A percentile compares a stretch with the other conserved stretches of the same genome.
These are phyloP conservation scores for Chrysolina americana DNA, from an alignment of 2,888 invertebrate species.

Conservation along the genomic window DNA sequence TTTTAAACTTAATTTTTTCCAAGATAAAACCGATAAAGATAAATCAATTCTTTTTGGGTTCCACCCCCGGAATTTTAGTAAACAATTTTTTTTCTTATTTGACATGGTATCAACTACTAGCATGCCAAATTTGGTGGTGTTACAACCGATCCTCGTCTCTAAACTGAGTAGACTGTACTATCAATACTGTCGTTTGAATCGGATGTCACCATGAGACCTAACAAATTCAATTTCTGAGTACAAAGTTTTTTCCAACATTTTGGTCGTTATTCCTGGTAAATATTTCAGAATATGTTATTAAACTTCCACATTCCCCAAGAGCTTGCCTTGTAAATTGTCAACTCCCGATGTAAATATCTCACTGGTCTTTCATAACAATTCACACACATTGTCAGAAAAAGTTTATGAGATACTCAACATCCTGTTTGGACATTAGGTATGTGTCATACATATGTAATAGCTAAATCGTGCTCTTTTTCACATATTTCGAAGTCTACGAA, in stretches of 20 bases:
- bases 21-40: too few species aligned
- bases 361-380: slow-evolving; percentile 4
- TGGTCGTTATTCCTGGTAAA: background rate
- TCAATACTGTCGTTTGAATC: too few species aligned
- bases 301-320: background rate
- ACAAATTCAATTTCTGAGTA: background rate
- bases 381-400: slow-evolving; percentile 8
- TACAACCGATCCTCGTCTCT: too few species aligned
- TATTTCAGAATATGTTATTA: background rate
- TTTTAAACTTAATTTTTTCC: too few species aligned
- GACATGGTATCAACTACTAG: too few species aligned
- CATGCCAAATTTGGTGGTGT: too few species aligned
- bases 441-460: slow-evolving; percentile 2
- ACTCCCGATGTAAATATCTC: background rate
- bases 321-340: slow-evolving; percentile 10
- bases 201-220: background rate
- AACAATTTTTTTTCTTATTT: too few species aligned
- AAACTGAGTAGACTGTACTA: too few species aligned
- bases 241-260: background rate
- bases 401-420: slow-evolving; percentile 13
- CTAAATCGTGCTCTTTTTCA: slow-evolving; percentile 18
- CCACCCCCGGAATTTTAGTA: too few species aligned
- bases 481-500: slow-evolving; percentile 22
- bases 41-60: too few species aligned
- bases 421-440: slow-evolving; percentile 11